Evolutionary conservation across 2,113 vertebrate species (phyloP).

Genomic region (Puma concolor): DNA sequence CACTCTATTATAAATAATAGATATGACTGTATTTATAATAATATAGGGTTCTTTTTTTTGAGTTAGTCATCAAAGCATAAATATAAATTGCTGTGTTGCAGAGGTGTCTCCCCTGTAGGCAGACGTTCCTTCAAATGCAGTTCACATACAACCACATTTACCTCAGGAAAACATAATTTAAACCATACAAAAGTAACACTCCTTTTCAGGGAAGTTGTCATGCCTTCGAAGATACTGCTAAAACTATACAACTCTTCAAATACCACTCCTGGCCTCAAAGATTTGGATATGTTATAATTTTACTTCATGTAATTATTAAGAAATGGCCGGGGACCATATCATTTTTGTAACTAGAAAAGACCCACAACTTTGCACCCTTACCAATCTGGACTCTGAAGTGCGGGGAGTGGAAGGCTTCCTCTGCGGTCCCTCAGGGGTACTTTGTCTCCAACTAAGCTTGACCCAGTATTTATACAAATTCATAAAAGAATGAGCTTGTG

Average conservation of each 20-base stretch:
- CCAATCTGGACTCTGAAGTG: neutral
- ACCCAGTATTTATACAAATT: constrained; percentile 18
- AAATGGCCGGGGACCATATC: neutral
- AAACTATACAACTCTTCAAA: neutral
- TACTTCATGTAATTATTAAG: neutral
- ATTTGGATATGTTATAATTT: neutral
- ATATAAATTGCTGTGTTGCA: constrained; percentile 37
- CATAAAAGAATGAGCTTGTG: neutral
- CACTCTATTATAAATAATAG: constrained; percentile 72
- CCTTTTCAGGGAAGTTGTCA: neutral
- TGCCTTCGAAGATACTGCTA: neutral
- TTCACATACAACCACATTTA: neutral
- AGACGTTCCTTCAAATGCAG: constrained; percentile 14
- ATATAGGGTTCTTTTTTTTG: constrained; percentile 3
- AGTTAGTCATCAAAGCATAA: constrained; percentile 68
- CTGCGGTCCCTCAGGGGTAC: neutral
- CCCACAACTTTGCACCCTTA: neutral
- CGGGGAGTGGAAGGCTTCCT: neutral
- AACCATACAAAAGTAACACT: neutral
- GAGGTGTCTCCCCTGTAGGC: neutral
- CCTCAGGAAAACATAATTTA: constrained; percentile 39
- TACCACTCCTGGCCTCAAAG: neutral
- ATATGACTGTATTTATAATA: constrained; percentile 69
- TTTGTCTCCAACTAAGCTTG: neutral
- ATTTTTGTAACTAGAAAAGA: constrained; percentile 37